Evolutionary conservation across 2,113 vertebrate genomes (phyloP).

Genomic region (Microcebus tavaratra): DNA sequence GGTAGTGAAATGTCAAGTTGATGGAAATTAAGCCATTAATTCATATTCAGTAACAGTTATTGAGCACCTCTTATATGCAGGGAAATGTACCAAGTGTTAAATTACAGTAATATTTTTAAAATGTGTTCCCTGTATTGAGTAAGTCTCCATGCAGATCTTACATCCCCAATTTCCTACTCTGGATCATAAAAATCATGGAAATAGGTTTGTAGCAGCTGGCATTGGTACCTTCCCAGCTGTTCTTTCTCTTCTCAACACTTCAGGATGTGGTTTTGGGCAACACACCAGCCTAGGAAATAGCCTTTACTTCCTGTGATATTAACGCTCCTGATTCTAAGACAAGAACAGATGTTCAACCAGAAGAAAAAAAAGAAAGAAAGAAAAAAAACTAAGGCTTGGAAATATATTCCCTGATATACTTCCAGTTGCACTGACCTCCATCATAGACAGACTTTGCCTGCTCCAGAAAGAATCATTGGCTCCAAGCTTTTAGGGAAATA

Average conservation of each 20-base stretch:
- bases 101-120: not conserved
- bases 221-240: slow-evolving; percentile 46
- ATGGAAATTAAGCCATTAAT: slow-evolving; percentile 8
- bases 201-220: not conserved
- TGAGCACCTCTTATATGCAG: not conserved
- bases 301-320: slow-evolving; percentile 63
- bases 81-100: not conserved
- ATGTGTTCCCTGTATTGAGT: not conserved
- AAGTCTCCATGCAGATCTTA: not conserved
- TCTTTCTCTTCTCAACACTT: slow-evolving; percentile 51
- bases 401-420: not conserved
- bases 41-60: not conserved
- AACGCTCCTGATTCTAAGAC: slow-evolving; percentile 49
- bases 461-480: not conserved
- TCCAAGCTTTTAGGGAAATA: not conserved
- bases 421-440: slow-evolving; percentile 28
- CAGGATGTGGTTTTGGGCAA: slow-evolving; percentile 66
- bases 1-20: not conserved
- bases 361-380: not conserved
- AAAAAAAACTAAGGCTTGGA: not conserved
- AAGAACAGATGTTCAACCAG: slow-evolving; percentile 68
- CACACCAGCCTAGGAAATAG: slow-evolving; percentile 60
- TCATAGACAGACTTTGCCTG: not conserved
- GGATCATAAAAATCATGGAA: slow-evolving; percentile 2
- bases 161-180: not conserved